These are phyloP conservation scores for Orussus abietinus DNA, from an alignment of 1,140 invertebrate species.

Conservation along the genomic window DNA sequence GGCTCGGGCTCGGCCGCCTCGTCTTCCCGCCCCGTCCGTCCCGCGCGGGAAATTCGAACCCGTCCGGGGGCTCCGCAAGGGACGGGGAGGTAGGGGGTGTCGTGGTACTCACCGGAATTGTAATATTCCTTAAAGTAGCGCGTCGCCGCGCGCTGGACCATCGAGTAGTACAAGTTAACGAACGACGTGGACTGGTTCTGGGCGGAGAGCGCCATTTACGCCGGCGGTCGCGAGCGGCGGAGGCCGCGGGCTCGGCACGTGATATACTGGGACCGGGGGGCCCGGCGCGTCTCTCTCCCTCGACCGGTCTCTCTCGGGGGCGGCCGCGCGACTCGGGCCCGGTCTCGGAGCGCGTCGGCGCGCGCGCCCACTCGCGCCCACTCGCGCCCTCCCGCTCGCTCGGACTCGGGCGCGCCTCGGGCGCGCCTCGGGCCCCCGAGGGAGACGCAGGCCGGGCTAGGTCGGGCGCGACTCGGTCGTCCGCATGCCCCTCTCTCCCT, in stretches of 20 bases:
- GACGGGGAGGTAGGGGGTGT: too few species aligned
- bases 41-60: too few species aligned
- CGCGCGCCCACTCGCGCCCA: conserved; percentile 24
- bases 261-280: too few species aligned
- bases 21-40: too few species aligned
- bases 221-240: conserved; percentile 15
- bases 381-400: conserved; percentile 9
- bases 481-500: conserved; percentile 4
- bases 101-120: conserved; percentile 51
- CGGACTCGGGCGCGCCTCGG: neutral
- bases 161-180: conserved; percentile 55
- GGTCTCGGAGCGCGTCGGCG: conserved; percentile 16
- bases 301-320: conserved; percentile 18
- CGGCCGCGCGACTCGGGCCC: conserved; percentile 15
- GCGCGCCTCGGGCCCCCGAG: conserved; percentile 18
- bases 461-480: too few species aligned
- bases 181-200: conserved; percentile 53
- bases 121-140: conserved; percentile 56
- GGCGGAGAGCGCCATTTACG: conserved; percentile 55
- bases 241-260: too few species aligned
- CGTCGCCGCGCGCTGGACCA: conserved; percentile 53
- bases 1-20: too few species aligned
- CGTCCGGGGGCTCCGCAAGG: too few species aligned
- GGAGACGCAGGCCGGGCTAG: too few species aligned
- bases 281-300: too few species aligned